Evolutionary conservation across 2,113 vertebrate genomes (phyloP).

Genomic region (Hoplias malabaricus): DNA sequence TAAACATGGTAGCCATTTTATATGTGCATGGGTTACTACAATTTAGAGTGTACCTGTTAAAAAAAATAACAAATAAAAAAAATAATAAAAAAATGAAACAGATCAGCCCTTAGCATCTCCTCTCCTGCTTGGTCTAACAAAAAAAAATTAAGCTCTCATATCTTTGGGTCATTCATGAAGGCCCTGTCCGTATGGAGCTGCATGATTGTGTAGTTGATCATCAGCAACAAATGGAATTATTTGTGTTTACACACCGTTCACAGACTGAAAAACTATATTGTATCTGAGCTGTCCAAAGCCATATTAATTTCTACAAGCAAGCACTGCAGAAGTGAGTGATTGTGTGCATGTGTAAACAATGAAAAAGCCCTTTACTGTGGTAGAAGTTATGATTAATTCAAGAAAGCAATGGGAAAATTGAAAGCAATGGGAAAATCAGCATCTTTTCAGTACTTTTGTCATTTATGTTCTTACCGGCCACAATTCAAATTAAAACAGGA

Average conservation of each 20-base stretch:
- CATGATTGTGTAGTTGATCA: neutral
- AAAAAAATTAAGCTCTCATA: neutral
- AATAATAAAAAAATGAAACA: conserved; percentile 58
- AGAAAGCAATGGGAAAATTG: conserved; percentile 48
- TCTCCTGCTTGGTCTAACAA: conserved; percentile 43
- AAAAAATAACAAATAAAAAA: conserved; percentile 44
- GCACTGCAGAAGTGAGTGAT: conserved; percentile 47
- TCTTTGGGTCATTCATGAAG: conserved; percentile 44
- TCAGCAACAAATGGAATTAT: conserved; percentile 18
- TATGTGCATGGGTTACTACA: conserved; percentile 39
- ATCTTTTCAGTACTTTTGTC: conserved; percentile 40
- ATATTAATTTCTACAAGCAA: conserved; percentile 41
- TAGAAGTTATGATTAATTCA: conserved; percentile 49
- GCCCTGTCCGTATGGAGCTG: conserved; percentile 45
- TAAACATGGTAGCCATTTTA: conserved; percentile 27
- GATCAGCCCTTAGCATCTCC: conserved; percentile 73
- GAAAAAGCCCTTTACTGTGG: conserved; percentile 75
- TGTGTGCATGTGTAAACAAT: conserved; percentile 60
- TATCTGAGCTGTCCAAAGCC: conserved; percentile 30
- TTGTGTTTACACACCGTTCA: conserved; percentile 7
- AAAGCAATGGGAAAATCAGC: conserved; percentile 53
- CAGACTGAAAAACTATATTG: neutral
- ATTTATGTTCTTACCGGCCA: conserved; percentile 12
- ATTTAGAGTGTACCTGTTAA: conserved; percentile 45
- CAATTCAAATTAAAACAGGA: conserved; percentile 12